Conservation (phyloP, 2,888 invertebrate species). For the Aporophyla nigra region DNA sequence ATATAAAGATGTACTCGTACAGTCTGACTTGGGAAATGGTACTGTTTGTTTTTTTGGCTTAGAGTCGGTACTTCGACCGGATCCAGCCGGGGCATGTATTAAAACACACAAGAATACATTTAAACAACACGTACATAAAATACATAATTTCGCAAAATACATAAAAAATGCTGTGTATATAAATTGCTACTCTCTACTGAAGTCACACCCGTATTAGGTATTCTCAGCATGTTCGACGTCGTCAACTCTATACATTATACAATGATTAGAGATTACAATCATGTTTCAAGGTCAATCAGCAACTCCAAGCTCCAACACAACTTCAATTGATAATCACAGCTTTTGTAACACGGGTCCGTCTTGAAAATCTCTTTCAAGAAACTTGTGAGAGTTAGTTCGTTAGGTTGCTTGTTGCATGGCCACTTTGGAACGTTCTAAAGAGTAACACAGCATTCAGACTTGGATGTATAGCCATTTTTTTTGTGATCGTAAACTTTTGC, state of each 20-base stretch:
- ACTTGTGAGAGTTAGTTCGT: constrained; percentile 37
- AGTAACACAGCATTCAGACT: constrained; percentile 3
- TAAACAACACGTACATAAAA: too few relatives aligned
- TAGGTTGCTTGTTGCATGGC: constrained; percentile 51
- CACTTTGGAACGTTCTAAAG: constrained; percentile 19
- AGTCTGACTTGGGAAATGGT: not conserved
- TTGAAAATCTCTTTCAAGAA: constrained; percentile 38
- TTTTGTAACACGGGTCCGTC: constrained; percentile 1
- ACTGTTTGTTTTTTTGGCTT: not conserved
- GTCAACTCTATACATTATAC: not conserved
- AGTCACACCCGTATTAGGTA: too few relatives aligned
- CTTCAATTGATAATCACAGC: constrained; percentile 38
- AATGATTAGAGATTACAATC: constrained; percentile 16
- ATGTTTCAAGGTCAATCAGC: constrained; percentile 8
- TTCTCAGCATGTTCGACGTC: too few relatives aligned
- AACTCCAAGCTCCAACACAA: constrained; percentile 7
- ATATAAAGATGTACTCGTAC: not conserved
- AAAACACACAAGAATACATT: too few relatives aligned
- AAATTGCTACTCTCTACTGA: not conserved
- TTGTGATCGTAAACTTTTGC: not conserved
- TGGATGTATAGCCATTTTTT: not conserved
- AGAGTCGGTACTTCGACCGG: too few relatives aligned
- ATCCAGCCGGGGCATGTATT: too few relatives aligned
- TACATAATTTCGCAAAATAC: too few relatives aligned
- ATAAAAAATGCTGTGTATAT: not conserved